These are phyloP conservation scores for Oxyteleia sp. DNA, from an alignment of 2,888 invertebrate species.

Conservation along the genomic window DNA sequence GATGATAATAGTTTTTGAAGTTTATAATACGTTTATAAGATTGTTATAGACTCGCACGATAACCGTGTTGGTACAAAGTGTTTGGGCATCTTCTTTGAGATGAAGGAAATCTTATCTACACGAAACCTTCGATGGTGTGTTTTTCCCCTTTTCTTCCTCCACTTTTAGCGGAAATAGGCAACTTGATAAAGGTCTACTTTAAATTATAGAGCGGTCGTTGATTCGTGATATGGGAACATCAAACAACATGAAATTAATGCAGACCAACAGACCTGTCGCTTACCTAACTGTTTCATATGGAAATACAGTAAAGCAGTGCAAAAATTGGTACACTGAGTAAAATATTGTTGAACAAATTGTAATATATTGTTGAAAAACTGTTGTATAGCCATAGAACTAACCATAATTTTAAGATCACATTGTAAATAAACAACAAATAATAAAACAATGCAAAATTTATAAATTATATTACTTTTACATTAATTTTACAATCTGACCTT, in stretches of 20 bases:
- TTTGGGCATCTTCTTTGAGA: slow-evolving; percentile 41
- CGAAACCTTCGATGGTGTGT: slow-evolving; percentile 34
- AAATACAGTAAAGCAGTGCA: too few species aligned
- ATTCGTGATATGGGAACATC: slow-evolving; percentile 53
- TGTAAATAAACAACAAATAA: too few species aligned
- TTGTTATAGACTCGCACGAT: slow-evolving; percentile 46
- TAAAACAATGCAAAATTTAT: too few species aligned
- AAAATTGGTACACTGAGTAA: too few species aligned
- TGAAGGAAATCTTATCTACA: slow-evolving; percentile 9
- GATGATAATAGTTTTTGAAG: slow-evolving; percentile 49
- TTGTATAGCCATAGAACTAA: too few species aligned
- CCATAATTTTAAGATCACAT: too few species aligned
- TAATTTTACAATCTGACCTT: too few species aligned
- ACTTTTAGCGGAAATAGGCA: slow-evolving; percentile 45
- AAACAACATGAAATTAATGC: slow-evolving; percentile 38
- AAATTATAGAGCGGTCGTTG: slow-evolving; percentile 21
- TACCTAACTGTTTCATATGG: too few species aligned
- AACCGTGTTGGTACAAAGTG: slow-evolving; percentile 56
- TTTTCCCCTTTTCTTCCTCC: slow-evolving; percentile 29
- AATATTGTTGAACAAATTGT: too few species aligned
- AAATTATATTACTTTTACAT: too few species aligned
- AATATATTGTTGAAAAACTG: too few species aligned
- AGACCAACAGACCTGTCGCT: neutral
- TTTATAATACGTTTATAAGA: slow-evolving; percentile 51
- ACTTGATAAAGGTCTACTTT: slow-evolving; percentile 47